Base-by-base conservation (phyloP, 2,113 vertebrate genomes). In the Lagopus leucura region DNA sequence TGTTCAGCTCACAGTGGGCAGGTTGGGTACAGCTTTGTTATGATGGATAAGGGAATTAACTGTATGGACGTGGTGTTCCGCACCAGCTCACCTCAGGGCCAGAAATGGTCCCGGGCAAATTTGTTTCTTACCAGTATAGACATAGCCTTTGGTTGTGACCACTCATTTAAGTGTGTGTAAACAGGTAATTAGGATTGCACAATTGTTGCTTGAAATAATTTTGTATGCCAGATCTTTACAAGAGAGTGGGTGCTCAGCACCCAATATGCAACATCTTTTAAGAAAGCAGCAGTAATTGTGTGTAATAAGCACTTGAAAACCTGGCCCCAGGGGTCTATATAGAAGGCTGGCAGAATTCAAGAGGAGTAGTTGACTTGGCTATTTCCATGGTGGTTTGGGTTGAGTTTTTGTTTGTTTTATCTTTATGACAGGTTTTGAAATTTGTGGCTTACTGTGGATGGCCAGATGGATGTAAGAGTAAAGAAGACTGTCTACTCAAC, bases 391-490 rank as follows among this genome's bases (percentile, higher is more conserved):
- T 67, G 58, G 65, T 69, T 95, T 82, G 54, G 6, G 19, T 60
- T 85, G 32, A 8, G 0, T 8, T 88, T 85, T 89, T 80, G 61
- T 71, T 93, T 91, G 45, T 64, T 93, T 91, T 60, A 83, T 69
- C 79, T 86, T 90, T 75, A 78, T 78, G 77, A 66, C 24, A 61
- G 16, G 92, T 94, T 94, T 78, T 95, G 76, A 95, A 90, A 88
- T 93, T 65, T 94, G 66, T 83, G 93, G 57, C 90, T 92, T 75
- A 72, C 52, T 78, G 61, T 92, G 69, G 32, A 61, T 65, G 58
- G 36, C 57, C 69, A 75, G 47, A 72, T 83, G 76, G 42, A 69
- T 61, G 27, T 54, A 79, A 93, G 34, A 89, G 42, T 71, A 83
- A 86, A 78, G 48, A 71, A 80, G 90, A 88, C 25, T 42, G 67